A percentile compares a stretch with the other conserved stretches of the same genome.
Conservation (phyloP, 2,888 invertebrate species). For the Cremastobaeus sp. region DNA sequence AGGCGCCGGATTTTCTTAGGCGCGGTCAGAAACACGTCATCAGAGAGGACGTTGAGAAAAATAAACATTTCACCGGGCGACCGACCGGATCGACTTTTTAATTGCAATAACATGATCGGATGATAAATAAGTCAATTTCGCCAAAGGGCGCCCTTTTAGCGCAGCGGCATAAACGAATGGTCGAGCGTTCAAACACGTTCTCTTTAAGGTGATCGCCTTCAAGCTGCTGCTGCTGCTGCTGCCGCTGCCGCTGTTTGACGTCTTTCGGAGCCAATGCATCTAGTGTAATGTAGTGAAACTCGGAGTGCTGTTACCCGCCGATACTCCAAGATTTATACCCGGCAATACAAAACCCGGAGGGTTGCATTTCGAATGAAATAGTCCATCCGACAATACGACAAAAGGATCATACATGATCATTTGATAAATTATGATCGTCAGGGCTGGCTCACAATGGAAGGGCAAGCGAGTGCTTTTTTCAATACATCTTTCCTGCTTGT, state of each 20-base stretch:
- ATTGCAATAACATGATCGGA: too few relatives aligned
- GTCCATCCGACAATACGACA: constrained; percentile 29
- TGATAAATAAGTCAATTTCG: too few relatives aligned
- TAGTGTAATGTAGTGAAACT: constrained; percentile 72
- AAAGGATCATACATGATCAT: constrained; percentile 25
- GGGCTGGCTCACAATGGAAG: background rate
- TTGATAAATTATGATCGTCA: constrained; percentile 31
- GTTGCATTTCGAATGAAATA: constrained; percentile 42
- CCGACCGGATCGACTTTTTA: too few relatives aligned
- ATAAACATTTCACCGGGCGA: too few relatives aligned
- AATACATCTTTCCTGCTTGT: too few relatives aligned
- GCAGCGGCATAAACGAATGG: constrained; percentile 26
- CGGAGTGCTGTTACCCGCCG: constrained; percentile 69
- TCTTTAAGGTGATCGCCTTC: constrained; percentile 66
- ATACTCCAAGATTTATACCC: constrained; percentile 71
- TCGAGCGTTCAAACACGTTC: constrained; percentile 57
- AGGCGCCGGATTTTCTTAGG: too few relatives aligned
- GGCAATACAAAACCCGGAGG: constrained; percentile 59
- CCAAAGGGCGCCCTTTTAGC: constrained; percentile 31
- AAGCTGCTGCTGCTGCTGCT: constrained; percentile 52
- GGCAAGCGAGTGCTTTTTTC: too few relatives aligned
- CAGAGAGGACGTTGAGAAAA: too few relatives aligned
- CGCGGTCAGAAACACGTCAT: too few relatives aligned
- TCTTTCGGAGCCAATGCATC: constrained; percentile 66
- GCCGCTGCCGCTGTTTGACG: too few relatives aligned